phyloP scores from a whole-genome alignment of 1,140 invertebrate genomes.

The Drosophila aff. region DNA sequence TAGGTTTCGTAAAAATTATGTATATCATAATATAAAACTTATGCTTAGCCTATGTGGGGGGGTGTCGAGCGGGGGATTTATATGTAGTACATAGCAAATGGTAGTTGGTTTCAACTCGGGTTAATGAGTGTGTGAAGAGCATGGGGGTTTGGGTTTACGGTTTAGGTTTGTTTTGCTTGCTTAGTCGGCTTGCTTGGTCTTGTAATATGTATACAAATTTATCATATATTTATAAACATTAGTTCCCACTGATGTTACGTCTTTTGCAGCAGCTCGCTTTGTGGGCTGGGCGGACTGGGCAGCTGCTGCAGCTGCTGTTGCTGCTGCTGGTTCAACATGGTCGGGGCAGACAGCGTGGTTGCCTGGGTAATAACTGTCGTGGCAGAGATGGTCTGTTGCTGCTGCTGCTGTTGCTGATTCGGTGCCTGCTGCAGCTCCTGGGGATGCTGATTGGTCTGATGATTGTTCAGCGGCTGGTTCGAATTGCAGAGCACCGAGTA shows the following conservation, averaged over 20 bases:
- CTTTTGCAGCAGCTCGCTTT: conserved; percentile 83
- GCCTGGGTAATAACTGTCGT: conserved; percentile 84
- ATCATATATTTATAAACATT: conserved; percentile 85
- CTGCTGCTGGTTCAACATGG: conserved; percentile 74
- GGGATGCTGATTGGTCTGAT: conserved; percentile 75
- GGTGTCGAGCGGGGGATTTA: conserved; percentile 49
- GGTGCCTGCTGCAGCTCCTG: conserved; percentile 73
- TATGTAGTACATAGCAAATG: conserved; percentile 46
- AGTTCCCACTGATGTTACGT: conserved; percentile 85
- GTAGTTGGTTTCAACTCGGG: conserved; percentile 41
- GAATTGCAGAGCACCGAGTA: conserved; percentile 96
- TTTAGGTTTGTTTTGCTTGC: conserved; percentile 53
- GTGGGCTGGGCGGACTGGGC: conserved; percentile 82
- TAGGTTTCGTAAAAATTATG: conserved; percentile 54
- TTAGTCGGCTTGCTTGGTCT: conserved; percentile 73
- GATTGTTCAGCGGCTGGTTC: conserved; percentile 91
- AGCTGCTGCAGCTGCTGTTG: conserved; percentile 47
- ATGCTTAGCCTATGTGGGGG: conserved; percentile 50
- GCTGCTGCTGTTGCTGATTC: conserved; percentile 64
- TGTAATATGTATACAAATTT: conserved; percentile 79
- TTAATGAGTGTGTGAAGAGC: conserved; percentile 18
- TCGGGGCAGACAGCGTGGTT: conserved; percentile 79
- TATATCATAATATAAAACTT: conserved; percentile 53
- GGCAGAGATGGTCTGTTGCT: conserved; percentile 84
- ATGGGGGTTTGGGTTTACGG: conserved; percentile 26